Base-by-base conservation (phyloP, 2,113 vertebrate species). In the Callorhinus ursinus region DNA sequence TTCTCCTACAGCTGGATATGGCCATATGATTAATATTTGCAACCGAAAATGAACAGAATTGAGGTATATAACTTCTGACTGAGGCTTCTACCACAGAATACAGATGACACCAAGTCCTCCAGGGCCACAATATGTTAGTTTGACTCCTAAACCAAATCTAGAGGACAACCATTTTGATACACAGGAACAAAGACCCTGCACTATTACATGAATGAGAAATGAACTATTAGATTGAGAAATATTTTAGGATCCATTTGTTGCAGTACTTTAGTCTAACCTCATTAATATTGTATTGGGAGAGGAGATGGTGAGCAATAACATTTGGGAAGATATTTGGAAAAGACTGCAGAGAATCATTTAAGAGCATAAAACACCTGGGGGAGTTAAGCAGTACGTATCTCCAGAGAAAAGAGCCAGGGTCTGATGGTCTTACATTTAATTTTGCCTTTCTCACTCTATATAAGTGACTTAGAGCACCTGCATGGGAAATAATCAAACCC, bases 321-420 rank as follows among this genome's bases (percentile, higher is more conserved):
- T 87, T 89, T 51, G 61, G n/a, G 26, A 71, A 88, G 57, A 69
- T 21, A 92, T 82, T 57, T 67, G 61, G 76, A 74, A 97, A 95
- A 83, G 15, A 72, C 67, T 24, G 39, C 79, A 51, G 42, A 76
- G 36, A 63, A 71, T 87, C 46, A 12, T 1, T 53, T 65, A n/a
- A 28, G 39, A 69, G 31, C 16, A 90, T 95, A 69, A 31, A 3
- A 59, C 2, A 11, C 13, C 13, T 33, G 55, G 26, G 77, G 33
- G n/a, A 88, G 63, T 33, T 82, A 69, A 89, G 57, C 12, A 63
- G 7, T 16, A n/a, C 39, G 10, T 49, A 28, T 33, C 28, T 82
- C 8, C 4, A 72, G 33, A 92, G 39, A 87, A 18, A n/a, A 92
- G 9, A 71, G 24, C 12, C 31, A 55, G 19, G 57, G 9, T 15